These are phyloP conservation scores for Drosophila kepulauana DNA, from an alignment of 1,140 invertebrate genomes.

Conservation along the genomic window DNA sequence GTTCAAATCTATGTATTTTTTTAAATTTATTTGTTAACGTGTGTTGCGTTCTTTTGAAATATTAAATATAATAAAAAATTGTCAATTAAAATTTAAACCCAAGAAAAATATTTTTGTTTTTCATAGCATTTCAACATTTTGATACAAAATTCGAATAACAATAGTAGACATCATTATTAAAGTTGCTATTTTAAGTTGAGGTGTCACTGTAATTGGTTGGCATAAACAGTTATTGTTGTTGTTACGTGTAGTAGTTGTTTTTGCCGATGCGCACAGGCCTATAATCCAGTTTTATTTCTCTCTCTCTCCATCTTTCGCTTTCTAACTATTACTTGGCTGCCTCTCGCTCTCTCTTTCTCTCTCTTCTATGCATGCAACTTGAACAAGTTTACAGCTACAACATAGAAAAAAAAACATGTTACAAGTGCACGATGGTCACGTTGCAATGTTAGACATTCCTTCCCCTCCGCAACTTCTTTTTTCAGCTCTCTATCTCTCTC, in stretches of 20 bases:
- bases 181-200: not conserved
- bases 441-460: slow-evolving; percentile 74
- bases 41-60: too few relatives aligned
- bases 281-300: slow-evolving; percentile 66
- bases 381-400: slow-evolving; percentile 76
- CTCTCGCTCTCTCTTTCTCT: not conserved
- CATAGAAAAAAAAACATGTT: slow-evolving; percentile 65
- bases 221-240: slow-evolving; percentile 19
- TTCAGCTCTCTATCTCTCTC: slow-evolving; percentile 3
- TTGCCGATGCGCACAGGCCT: slow-evolving; percentile 39
- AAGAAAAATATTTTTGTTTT: not conserved
- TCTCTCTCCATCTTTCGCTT: slow-evolving; percentile 21
- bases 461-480: not conserved
- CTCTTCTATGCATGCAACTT: slow-evolving; percentile 44
- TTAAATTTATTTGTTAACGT: too few relatives aligned
- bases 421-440: slow-evolving; percentile 79
- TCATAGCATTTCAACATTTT: not conserved
- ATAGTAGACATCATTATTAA: too few relatives aligned
- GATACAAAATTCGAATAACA: too few relatives aligned
- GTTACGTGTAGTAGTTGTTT: slow-evolving; percentile 6
- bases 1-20: too few relatives aligned
- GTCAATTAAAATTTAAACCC: too few relatives aligned
- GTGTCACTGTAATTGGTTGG: slow-evolving; percentile 24
- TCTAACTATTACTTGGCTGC: not conserved
- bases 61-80: too few relatives aligned